Evolutionary conservation across 2,797 vertebrate genomes (phyloP), one percentile per base, ranked within the genome.

Genomic region (Adelosebastes latens): DNA sequence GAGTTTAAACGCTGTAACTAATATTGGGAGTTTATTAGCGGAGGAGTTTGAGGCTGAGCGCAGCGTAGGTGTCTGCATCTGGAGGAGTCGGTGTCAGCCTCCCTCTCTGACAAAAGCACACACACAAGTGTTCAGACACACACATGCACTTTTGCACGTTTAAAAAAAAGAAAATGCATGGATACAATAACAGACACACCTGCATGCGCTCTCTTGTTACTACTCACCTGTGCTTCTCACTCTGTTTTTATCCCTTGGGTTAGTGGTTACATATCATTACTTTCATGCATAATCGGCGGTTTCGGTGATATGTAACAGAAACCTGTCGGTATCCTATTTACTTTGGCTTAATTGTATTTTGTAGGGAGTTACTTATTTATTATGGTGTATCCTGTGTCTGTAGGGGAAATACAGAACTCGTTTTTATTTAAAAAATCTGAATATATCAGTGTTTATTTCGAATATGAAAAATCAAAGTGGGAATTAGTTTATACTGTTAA

Each of bases 1-100:
- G 67, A 81, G 84, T 93, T 90, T 87, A 88, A 84, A 87, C 56
- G 73, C 86, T 85, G 80, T 83, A 89, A 91, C 87, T 91, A 90
- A 92, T 91, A 92, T 89, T 62, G 56, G 46, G 64, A 86, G 77
- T 88, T 89, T 84, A 91, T 91, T 82, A 87, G 75, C 55, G 77
- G 86, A 85, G 81, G 79, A 78, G 78, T 62, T 82, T 75, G 75
- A 72, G 63, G 62, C 36, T 46, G 67, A 84, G 75, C 0, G 46
- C 12, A 53, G 75, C 25, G 22, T 16, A 86, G 79, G 72, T 75
- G 75, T 85, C 80, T 6, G 36, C 70, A 73, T 81, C 80, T 85
- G 73, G 69, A 77, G 63, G 69, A 88, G 65, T 79, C 31, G 3
- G 64, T 72, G 77, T 79, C 11, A 52, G 66, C 24, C 65, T 82